phyloP scores from a whole-genome alignment of 2,113 vertebrate genomes.

The Nothoprocta pentlandii region DNA sequence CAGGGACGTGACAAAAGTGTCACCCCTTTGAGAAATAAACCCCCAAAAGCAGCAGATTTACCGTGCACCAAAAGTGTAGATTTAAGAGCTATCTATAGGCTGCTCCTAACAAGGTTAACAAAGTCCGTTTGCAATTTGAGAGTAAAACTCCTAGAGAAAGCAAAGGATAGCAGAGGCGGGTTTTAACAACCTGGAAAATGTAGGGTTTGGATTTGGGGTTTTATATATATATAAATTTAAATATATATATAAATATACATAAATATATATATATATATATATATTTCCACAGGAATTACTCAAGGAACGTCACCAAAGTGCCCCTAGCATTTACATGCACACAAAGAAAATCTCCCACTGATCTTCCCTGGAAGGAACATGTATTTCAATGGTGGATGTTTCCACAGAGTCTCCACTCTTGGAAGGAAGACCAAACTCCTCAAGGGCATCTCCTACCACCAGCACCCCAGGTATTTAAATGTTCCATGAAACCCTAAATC shows the following conservation, averaged over 20 bases:
- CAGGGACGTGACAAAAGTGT: background rate
- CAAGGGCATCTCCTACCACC: background rate
- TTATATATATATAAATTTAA: background rate
- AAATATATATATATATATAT: too few relatives aligned
- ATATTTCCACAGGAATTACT: background rate
- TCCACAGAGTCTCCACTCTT: conserved; percentile 21
- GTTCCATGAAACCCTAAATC: background rate
- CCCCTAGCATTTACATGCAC: background rate
- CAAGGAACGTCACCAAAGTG: background rate
- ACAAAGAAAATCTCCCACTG: background rate
- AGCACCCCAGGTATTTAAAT: background rate
- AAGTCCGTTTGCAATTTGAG: conserved; percentile 73
- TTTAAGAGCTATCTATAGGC: conserved; percentile 60
- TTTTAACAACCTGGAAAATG: conserved; percentile 61
- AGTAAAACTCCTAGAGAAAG: conserved; percentile 58
- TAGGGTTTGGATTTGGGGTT: background rate
- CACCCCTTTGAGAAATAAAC: background rate
- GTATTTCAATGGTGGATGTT: background rate
- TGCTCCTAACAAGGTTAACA: conserved; percentile 73
- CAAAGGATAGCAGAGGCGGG: conserved; percentile 51
- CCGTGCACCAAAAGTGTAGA: conserved; percentile 11
- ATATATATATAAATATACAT: too few relatives aligned
- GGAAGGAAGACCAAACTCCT: background rate
- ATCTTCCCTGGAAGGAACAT: background rate
- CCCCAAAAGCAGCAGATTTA: conserved; percentile 66